Percentiles rank a stretch among this genome's conserved stretches.
Evolutionary conservation across 2,888 invertebrate species (phyloP).

Genomic region (Xanthostigma xanthostigma): DNA sequence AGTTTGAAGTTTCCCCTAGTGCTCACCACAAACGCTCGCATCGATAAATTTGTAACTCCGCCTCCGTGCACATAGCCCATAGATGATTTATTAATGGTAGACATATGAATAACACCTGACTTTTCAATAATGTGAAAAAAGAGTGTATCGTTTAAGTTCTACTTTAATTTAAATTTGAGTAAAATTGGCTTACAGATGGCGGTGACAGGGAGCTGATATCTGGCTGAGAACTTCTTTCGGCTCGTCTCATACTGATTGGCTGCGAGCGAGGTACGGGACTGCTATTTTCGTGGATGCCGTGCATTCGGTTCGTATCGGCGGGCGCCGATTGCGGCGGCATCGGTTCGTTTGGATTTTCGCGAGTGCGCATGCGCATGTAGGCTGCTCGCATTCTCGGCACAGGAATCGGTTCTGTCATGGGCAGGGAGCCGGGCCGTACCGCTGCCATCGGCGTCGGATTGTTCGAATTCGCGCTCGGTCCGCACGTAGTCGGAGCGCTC

Average conservation of each 20-base stretch:
- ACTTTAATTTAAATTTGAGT: no score
- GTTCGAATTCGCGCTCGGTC: not conserved
- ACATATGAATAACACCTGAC: no score
- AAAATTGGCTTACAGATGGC: slow-evolving; percentile 50
- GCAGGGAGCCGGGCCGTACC: slow-evolving; percentile 49
- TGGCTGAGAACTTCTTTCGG: slow-evolving; percentile 51
- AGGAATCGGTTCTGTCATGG: slow-evolving; percentile 62
- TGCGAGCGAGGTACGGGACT: slow-evolving; percentile 63
- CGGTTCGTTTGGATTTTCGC: slow-evolving; percentile 16
- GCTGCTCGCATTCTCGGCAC: slow-evolving; percentile 50
- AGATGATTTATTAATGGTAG: no score
- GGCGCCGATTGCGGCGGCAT: slow-evolving; percentile 17
- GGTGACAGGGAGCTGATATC: slow-evolving; percentile 88
- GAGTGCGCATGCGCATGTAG: slow-evolving; percentile 28
- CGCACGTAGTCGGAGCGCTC: not conserved
- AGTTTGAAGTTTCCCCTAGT: no score
- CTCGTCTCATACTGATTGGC: slow-evolving; percentile 70
- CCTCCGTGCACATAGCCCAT: no score
- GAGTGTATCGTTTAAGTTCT: no score
- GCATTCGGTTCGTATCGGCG: slow-evolving; percentile 7
- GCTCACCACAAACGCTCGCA: no score
- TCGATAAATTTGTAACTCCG: no score
- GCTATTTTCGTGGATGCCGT: slow-evolving; percentile 15
- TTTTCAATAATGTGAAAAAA: no score
- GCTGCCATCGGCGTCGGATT: slow-evolving; percentile 16